Evolutionary conservation across 2,797 vertebrate species (phyloP).

Genomic region (Poeciliopsis paucimaculata): DNA sequence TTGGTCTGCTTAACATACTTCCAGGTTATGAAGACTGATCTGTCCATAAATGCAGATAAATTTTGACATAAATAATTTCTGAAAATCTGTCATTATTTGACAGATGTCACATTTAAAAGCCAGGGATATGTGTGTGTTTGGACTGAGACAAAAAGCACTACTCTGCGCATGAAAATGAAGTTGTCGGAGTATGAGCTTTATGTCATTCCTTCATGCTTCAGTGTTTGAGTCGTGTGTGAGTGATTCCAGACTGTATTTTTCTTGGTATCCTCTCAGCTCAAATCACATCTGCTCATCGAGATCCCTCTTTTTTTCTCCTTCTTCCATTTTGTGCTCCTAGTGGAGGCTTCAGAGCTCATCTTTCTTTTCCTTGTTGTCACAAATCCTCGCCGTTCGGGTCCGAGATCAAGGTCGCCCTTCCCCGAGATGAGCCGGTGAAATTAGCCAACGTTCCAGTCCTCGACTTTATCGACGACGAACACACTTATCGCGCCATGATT

Average conservation of each 20-base stretch:
- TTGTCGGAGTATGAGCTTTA: conserved; percentile 7
- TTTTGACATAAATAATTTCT: conserved; percentile 59
- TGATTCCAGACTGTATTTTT: conserved; percentile 28
- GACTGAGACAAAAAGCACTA: background rate
- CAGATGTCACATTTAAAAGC: conserved; percentile 52
- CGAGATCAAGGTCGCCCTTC: conserved; percentile 35
- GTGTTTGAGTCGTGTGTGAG: conserved; percentile 22
- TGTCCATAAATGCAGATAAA: conserved; percentile 40
- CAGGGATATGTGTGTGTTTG: background rate
- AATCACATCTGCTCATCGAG: conserved; percentile 34
- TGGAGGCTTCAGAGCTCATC: conserved; percentile 9
- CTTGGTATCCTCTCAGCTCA: conserved; percentile 39
- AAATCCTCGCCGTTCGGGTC: conserved; percentile 29
- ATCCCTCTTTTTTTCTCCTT: conserved; percentile 10
- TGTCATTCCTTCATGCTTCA: conserved; percentile 22
- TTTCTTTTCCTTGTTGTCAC: conserved; percentile 15
- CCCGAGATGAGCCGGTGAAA: conserved; percentile 26
- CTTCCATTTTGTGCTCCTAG: background rate
- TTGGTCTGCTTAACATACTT: conserved; percentile 5
- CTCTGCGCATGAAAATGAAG: conserved; percentile 1
- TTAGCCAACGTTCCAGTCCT: conserved; percentile 18
- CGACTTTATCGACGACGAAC: conserved; percentile 19
- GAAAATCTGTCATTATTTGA: conserved; percentile 41
- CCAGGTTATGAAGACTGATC: conserved; percentile 25
- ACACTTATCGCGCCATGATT: conserved; percentile 50